Percentiles rank a stretch among this genome's conserved stretches.
Evolutionary conservation across 2,888 invertebrate genomes (phyloP).

Genomic region (Quadroppia sp.): DNA sequence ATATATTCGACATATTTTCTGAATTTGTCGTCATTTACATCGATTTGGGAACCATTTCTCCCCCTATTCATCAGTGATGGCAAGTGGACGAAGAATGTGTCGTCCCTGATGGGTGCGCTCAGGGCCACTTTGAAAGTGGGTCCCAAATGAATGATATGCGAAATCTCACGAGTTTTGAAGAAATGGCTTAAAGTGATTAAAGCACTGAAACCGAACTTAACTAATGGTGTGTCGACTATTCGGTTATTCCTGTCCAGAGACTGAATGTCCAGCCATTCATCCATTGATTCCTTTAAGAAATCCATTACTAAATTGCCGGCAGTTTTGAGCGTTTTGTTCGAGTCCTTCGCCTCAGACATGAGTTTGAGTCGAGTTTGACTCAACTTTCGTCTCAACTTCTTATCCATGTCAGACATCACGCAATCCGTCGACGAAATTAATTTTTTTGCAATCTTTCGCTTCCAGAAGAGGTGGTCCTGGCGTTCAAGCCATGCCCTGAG

Average conservation of each 20-base stretch:
- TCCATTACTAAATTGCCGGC: background rate
- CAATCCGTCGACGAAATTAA: background rate
- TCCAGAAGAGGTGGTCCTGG: slow-evolving; percentile 21
- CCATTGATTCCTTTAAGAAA: background rate
- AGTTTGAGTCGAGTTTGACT: background rate
- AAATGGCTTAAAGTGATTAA: background rate
- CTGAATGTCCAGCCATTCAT: background rate
- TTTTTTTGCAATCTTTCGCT: background rate
- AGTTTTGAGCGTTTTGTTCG: background rate
- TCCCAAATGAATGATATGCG: background rate
- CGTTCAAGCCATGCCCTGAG: slow-evolving; percentile 4
- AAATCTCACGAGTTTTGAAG: slow-evolving; percentile 12
- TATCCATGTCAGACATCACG: slow-evolving; percentile 5
- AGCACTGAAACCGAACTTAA: slow-evolving; percentile 2
- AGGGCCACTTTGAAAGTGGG: background rate
- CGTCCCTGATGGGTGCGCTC: background rate
- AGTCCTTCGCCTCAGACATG: background rate
- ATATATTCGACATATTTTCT: background rate
- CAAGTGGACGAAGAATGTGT: background rate
- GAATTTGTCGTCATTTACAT: background rate
- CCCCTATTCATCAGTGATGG: background rate
- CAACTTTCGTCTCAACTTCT: background rate
- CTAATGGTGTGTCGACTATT: slow-evolving; percentile 7
- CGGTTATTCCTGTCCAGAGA: background rate
- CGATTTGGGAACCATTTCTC: background rate